These are phyloP conservation scores for Rostratula benghalensis DNA, from an alignment of 2,113 vertebrate species.

Conservation along the genomic window DNA sequence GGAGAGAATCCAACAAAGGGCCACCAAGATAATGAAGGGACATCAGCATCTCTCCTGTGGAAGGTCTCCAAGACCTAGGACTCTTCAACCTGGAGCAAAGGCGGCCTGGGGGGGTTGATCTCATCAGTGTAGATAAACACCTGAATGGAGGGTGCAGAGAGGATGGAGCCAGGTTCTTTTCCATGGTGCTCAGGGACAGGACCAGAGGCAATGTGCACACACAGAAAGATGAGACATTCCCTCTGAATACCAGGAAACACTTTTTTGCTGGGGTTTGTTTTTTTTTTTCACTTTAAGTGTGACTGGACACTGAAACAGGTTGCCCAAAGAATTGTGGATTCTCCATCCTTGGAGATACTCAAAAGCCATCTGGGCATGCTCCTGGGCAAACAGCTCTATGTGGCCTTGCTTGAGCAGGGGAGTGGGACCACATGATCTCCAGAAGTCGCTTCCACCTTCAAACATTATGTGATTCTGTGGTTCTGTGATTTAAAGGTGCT, in stretches of 20 bases:
- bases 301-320: background rate
- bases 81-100: background rate
- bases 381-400: background rate
- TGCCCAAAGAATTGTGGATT: background rate
- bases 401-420: background rate
- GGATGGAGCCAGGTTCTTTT: background rate
- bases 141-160: background rate
- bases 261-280: background rate
- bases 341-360: background rate
- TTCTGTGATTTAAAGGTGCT: background rate
- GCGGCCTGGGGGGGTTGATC: background rate
- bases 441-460: background rate
- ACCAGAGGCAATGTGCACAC: background rate
- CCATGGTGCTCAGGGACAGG: background rate
- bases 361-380: background rate
- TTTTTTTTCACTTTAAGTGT: background rate
- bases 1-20: background rate
- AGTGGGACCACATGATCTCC: background rate
- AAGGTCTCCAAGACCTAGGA: accelerated
- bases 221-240: background rate
- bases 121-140: background rate
- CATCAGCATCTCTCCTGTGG: background rate
- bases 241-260: background rate
- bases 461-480: background rate
- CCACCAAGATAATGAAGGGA: background rate